Evolutionary conservation across 2,113 vertebrate species (phyloP).

Genomic region (Clarias macrocephalus): DNA sequence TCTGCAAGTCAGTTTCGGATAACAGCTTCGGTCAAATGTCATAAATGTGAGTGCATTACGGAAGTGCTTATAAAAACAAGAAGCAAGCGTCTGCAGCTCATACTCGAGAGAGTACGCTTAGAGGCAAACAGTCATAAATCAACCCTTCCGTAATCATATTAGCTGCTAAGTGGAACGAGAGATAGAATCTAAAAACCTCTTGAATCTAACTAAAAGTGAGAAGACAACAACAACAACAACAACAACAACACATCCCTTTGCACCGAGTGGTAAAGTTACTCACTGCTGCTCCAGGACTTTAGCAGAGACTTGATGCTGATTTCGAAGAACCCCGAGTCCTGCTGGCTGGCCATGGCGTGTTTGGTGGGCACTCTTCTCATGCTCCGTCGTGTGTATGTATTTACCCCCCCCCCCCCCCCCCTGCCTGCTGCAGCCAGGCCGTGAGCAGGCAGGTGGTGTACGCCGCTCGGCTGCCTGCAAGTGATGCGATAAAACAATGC

Average conservation of each 20-base stretch:
- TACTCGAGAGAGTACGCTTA: not conserved
- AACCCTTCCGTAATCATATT: conserved; percentile 78
- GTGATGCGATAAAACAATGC: conserved; percentile 42
- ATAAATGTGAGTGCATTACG: conserved; percentile 3
- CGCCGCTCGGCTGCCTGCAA: conserved; percentile 36
- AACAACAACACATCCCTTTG: conserved; percentile 33
- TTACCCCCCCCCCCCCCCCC: conserved; percentile 50
- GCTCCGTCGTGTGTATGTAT: not conserved
- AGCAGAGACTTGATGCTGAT: conserved; percentile 99
- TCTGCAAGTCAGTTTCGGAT: not conserved
- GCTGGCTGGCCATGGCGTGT: conserved; percentile 91
- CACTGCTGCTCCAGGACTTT: conserved; percentile 98
- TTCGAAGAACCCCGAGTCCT: conserved; percentile 98
- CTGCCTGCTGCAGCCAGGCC: conserved; percentile 5
- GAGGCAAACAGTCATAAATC: conserved; percentile 61
- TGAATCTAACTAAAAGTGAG: not conserved
- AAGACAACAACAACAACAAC: conserved; percentile 53
- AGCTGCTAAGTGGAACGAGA: conserved; percentile 70
- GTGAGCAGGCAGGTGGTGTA: conserved; percentile 41
- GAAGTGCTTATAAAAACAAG: conserved; percentile 48
- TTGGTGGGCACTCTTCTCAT: conserved; percentile 36
- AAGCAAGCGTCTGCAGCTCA: conserved; percentile 33
- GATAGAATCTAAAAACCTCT: conserved; percentile 64
- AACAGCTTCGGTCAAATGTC: not conserved
- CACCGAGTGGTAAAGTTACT: conserved; percentile 69